phyloP scores from a whole-genome alignment of 1,140 invertebrate genomes.

The Goniozus legneri region DNA sequence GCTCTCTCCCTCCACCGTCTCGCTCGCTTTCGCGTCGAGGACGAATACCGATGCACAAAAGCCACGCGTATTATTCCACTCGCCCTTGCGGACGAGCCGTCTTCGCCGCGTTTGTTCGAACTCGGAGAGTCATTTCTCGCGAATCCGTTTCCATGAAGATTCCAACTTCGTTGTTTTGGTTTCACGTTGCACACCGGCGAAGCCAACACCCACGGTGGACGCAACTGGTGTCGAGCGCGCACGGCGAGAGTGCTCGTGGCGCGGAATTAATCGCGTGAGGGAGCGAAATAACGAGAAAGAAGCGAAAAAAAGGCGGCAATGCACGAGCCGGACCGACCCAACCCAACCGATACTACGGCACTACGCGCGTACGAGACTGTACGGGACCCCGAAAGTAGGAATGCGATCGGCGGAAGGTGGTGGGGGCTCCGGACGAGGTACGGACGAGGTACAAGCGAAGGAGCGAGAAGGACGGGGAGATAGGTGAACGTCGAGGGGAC shows the following conservation, averaged over 20 bases:
- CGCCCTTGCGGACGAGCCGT: no score
- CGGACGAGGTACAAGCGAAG: background rate
- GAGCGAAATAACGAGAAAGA: background rate
- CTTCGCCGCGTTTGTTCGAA: no score
- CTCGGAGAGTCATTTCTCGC: no score
- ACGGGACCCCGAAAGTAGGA: slow-evolving; percentile 14
- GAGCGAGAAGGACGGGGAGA: background rate
- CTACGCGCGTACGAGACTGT: slow-evolving; percentile 2
- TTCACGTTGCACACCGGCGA: no score
- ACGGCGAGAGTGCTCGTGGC: background rate
- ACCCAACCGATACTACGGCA: background rate
- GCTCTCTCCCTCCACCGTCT: no score
- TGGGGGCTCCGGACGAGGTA: background rate
- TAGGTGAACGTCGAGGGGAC: background rate
- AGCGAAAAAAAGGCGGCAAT: background rate
- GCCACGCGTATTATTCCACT: no score
- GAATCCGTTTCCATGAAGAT: background rate
- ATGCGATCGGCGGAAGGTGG: background rate
- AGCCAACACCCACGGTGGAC: background rate
- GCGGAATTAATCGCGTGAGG: background rate
- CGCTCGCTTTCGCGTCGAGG: no score
- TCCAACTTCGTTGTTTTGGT: background rate
- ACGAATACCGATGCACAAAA: no score
- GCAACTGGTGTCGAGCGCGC: background rate
- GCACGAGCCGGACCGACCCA: background rate